Evolutionary conservation across 2,888 invertebrate genomes (phyloP), one percentile per base, ranked within the genome.

Genomic region (Nomada fucata): DNA sequence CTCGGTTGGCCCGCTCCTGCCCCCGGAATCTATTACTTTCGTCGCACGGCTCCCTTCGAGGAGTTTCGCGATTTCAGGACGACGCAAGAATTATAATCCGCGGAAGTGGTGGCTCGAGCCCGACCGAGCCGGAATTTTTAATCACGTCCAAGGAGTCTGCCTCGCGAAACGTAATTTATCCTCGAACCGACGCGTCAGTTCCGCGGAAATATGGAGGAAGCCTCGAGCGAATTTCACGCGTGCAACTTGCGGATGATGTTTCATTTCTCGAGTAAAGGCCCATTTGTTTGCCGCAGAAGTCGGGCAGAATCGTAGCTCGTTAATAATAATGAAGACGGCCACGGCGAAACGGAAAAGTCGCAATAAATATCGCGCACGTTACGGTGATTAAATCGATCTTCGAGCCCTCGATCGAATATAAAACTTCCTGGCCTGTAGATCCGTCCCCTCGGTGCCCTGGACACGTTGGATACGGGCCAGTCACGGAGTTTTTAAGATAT

Each of bases 401-500:
- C 47, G 2, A 11, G 47, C 10, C 47, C 10, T 47, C 15, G 36
- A 36, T 36, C 7, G 36, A 36, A 7, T 36, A 36, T 60, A 26
- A 44, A 18, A 61, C 42, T 26, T 59, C 57, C 57, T 57, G 29
- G 29, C 23, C 23, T 15, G 71, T 13, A 50, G 53, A 69, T 55
- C 64, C 11, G 15, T 50, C 61, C 57, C 50, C 57, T 75, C 82
- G 67, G 44, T 83, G 83, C 81, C 85, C 80, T 75, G 76, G 87
- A 88, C 67, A 53, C 88, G 85, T 91, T 91, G 91, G 92, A 91
- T 87, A 82, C 86, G 86, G 88, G 91, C 91, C 92, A 92, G 92
- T 90, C 89, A 70, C 86, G 89, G 88, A 89, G 90, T 91, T 92
- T 87, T 92, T 90, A 92, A 92, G 91, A 92, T 92, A 92, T 92